Percentiles rank a stretch among this genome's conserved stretches.
phyloP scores from a whole-genome alignment of 2,113 vertebrate genomes.

The Chlorodrepanis virens region DNA sequence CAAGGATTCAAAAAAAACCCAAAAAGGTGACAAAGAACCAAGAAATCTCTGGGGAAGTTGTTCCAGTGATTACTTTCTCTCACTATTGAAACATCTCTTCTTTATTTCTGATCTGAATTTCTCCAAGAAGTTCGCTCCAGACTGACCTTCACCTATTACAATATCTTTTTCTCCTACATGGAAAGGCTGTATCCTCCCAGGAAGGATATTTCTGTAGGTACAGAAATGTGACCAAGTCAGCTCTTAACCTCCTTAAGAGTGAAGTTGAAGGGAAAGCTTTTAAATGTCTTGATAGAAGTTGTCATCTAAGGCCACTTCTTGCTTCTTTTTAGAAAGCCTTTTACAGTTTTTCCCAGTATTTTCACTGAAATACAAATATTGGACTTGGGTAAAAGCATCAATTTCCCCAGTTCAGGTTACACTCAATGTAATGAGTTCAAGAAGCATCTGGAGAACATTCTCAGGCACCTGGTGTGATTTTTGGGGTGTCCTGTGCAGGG shows the following conservation, averaged over 20 bases:
- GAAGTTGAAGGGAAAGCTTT: not conserved
- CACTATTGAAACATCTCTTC: not conserved
- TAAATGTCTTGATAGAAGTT: not conserved
- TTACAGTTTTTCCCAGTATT: not conserved
- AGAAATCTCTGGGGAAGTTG: not conserved
- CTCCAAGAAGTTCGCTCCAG: not conserved
- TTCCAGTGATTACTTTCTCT: not conserved
- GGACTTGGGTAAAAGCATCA: not conserved
- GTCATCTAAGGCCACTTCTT: not conserved
- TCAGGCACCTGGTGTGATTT: not conserved
- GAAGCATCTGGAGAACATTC: not conserved
- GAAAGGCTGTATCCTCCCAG: not conserved
- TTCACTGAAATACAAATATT: not conserved
- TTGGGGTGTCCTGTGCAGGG: not conserved
- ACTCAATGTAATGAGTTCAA: not conserved
- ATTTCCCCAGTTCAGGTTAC: not conserved
- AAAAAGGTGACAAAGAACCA: not conserved
- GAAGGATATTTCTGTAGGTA: not conserved
- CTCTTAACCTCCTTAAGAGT: not conserved
- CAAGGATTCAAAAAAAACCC: not conserved
- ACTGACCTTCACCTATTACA: not conserved
- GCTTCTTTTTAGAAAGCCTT: not conserved
- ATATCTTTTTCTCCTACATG: not conserved
- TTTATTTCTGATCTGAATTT: not conserved
- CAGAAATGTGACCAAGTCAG: not conserved